Conservation (phyloP, 2,797 vertebrate species). For the Pristis pectinata region DNA sequence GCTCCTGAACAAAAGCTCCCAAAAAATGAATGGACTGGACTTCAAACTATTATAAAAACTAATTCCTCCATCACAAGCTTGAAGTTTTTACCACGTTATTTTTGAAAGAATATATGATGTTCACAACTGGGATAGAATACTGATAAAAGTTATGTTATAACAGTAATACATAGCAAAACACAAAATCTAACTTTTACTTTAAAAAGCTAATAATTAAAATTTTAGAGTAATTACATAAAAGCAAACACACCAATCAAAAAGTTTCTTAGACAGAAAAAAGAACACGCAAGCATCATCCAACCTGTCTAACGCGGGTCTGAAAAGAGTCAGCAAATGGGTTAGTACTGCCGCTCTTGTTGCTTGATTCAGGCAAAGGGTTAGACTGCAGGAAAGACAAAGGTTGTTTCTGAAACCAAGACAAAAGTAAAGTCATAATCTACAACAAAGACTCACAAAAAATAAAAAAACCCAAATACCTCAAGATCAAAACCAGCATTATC, state of each 20-base stretch:
- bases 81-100: not conserved
- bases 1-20: not conserved
- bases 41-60: not conserved
- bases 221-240: not conserved
- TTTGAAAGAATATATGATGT: not conserved
- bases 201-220: not conserved
- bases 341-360: slow-evolving; percentile 63
- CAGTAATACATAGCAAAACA: not conserved
- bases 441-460: not conserved
- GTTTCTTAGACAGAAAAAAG: not conserved
- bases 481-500: not conserved
- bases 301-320: slow-evolving; percentile 69
- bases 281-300: slow-evolving; percentile 57
- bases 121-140: not conserved
- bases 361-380: slow-evolving; percentile 62
- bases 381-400: slow-evolving; percentile 67
- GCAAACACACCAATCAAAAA: not conserved
- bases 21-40: not conserved
- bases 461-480: not conserved
- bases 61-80: not conserved
- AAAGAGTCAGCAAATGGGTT: slow-evolving; percentile 72
- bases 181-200: not conserved
- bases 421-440: slow-evolving; percentile 40
- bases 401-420: slow-evolving; percentile 76
- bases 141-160: not conserved